These are phyloP conservation scores for Alexandromys fortis DNA, from an alignment of 2,113 vertebrate species.

Conservation along the genomic window DNA sequence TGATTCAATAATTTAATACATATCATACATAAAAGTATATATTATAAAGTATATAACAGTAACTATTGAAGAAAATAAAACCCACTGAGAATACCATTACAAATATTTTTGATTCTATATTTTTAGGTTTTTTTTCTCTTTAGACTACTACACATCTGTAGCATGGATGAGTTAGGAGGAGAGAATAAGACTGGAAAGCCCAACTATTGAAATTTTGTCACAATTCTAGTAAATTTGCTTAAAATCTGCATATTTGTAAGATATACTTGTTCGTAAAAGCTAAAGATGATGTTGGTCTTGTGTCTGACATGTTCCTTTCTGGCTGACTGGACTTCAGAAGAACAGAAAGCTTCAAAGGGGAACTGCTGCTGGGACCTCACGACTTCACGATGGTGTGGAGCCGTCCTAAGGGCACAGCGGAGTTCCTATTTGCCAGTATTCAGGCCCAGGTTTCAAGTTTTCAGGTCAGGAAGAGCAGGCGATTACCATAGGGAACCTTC, in stretches of 20 bases:
- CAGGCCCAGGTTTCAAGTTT: slow-evolving; percentile 51
- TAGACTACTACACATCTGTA: too few species aligned
- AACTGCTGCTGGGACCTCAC: slow-evolving; percentile 74
- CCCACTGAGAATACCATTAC: not conserved
- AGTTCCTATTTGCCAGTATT: slow-evolving; percentile 70
- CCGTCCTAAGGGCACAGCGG: slow-evolving; percentile 68
- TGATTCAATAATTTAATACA: not conserved
- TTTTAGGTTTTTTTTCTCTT: not conserved
- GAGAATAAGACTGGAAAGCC: not conserved
- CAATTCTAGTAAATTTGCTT: not conserved
- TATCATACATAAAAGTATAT: too few species aligned
- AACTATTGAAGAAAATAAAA: not conserved
- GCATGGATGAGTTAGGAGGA: not conserved
- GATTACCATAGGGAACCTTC: not conserved
- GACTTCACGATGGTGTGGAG: slow-evolving; percentile 72
- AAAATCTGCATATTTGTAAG: not conserved
- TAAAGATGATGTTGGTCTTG: not conserved
- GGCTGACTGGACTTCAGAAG: slow-evolving; percentile 70
- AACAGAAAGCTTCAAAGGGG: slow-evolving; percentile 75
- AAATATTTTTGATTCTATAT: not conserved
- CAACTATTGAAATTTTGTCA: not conserved
- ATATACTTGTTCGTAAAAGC: not conserved
- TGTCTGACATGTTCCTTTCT: slow-evolving; percentile 65
- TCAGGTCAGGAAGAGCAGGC: slow-evolving; percentile 40
- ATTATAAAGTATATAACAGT: not conserved